A percentile compares a stretch with the other conserved stretches of the same genome.
These are phyloP conservation scores for Mungos mungo DNA, from an alignment of 2,113 vertebrate genomes.

Conservation along the genomic window DNA sequence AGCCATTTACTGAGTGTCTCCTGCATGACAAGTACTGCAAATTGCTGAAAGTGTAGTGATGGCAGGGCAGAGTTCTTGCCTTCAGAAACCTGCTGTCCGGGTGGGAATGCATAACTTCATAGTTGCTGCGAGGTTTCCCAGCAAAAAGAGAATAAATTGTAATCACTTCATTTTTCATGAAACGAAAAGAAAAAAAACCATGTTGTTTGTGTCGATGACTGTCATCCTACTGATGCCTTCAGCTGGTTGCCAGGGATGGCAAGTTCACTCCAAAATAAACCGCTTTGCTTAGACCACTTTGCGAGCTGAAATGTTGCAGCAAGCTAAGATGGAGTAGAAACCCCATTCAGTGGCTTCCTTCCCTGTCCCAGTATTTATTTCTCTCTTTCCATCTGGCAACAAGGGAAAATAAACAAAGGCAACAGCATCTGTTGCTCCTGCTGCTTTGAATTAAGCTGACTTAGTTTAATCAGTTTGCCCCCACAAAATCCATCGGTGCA, in stretches of 20 bases:
- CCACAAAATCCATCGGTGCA: slow-evolving; percentile 38
- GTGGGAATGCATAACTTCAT: background rate
- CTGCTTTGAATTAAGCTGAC: slow-evolving; percentile 81
- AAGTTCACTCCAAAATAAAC: background rate
- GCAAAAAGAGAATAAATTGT: background rate
- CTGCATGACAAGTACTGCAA: background rate
- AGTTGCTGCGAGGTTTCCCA: background rate
- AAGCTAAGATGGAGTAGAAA: slow-evolving; percentile 37
- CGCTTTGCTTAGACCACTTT: background rate
- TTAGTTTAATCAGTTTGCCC: slow-evolving; percentile 78
- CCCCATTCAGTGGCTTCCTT: slow-evolving; percentile 39
- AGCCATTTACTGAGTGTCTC: background rate
- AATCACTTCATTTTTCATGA: background rate
- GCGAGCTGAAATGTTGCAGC: background rate
- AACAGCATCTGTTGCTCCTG: slow-evolving; percentile 79
- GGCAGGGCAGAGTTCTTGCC: background rate
- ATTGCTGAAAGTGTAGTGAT: background rate
- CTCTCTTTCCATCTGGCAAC: slow-evolving; percentile 71
- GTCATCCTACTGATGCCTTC: background rate
- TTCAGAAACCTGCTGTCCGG: background rate
- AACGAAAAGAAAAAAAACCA: background rate
- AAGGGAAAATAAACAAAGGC: slow-evolving; percentile 78
- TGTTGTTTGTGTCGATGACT: background rate
- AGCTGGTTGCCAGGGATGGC: background rate
- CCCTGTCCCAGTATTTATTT: slow-evolving; percentile 73